A percentile compares a stretch with the other conserved stretches of the same genome.
Conservation (phyloP, 2,113 vertebrate species). For the Limnothrissa miodon region DNA sequence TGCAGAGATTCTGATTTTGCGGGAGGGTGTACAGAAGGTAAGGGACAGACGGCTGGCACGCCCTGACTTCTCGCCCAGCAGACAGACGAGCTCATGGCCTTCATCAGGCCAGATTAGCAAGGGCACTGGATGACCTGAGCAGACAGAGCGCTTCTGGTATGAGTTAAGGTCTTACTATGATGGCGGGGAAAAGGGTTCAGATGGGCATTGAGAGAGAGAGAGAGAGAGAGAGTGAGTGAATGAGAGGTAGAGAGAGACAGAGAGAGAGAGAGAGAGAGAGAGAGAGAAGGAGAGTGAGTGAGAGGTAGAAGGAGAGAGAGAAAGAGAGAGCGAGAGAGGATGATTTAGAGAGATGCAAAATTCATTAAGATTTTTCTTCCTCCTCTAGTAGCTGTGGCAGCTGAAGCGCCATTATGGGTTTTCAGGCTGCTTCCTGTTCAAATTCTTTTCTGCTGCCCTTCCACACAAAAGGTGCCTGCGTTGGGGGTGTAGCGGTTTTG, state of each 20-base stretch:
- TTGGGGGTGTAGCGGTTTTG: slow-evolving; percentile 69
- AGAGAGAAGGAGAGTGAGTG: background rate
- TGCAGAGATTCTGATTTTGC: background rate
- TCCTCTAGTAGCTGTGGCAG: slow-evolving; percentile 68
- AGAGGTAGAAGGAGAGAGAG: slow-evolving; percentile 24
- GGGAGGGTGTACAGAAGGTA: background rate
- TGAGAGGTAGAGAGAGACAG: background rate
- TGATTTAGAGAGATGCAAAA: slow-evolving; percentile 74
- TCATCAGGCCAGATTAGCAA: slow-evolving; percentile 12
- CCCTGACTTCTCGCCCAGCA: background rate
- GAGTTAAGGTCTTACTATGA: background rate
- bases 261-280: slow-evolving; percentile 28
- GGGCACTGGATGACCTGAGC: slow-evolving; percentile 1
- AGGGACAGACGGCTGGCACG: slow-evolving; percentile 7
- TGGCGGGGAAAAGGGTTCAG: background rate
- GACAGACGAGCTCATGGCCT: background rate
- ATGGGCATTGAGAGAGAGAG: background rate
- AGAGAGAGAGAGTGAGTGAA: slow-evolving; percentile 28
- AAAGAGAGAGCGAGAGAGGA: slow-evolving; percentile 65
- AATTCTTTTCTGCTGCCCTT: slow-evolving; percentile 72
- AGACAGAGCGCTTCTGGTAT: background rate
- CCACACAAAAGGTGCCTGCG: slow-evolving; percentile 78
- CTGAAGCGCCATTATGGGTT: slow-evolving; percentile 82
- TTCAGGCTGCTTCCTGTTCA: slow-evolving; percentile 85
- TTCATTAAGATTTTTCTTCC: slow-evolving; percentile 72